These are phyloP conservation scores for Todus mexicanus DNA, from an alignment of 2,797 vertebrate genomes.

Conservation along the genomic window DNA sequence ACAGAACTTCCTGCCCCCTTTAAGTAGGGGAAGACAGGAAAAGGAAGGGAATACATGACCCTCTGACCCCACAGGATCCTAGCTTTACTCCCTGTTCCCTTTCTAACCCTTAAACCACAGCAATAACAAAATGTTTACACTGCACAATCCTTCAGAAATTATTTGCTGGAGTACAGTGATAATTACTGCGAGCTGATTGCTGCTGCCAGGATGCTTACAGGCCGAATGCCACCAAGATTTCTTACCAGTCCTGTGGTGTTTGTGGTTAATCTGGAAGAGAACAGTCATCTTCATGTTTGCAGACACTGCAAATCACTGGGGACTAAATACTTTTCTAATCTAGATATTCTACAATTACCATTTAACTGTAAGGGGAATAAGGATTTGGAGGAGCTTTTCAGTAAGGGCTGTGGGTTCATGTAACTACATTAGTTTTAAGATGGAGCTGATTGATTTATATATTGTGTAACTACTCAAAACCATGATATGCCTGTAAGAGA, in stretches of 20 bases:
- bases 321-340: neutral
- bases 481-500: neutral
- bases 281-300: neutral
- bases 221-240: neutral
- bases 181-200: neutral
- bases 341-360: neutral
- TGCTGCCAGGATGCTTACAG: neutral
- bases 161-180: neutral
- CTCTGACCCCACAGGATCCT: too few relatives aligned
- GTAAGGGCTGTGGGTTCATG: neutral
- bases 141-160: neutral
- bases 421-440: neutral
- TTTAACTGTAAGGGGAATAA: neutral
- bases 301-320: neutral
- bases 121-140: neutral
- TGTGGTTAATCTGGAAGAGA: neutral
- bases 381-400: neutral
- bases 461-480: neutral
- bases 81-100: too few relatives aligned
- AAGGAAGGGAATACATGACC: too few relatives aligned
- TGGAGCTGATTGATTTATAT: neutral
- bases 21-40: too few relatives aligned
- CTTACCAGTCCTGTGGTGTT: neutral
- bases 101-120: too few relatives aligned
- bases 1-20: too few relatives aligned